phyloP scores from a whole-genome alignment of 1,140 invertebrate species.

The Brachionus koreanus region DNA sequence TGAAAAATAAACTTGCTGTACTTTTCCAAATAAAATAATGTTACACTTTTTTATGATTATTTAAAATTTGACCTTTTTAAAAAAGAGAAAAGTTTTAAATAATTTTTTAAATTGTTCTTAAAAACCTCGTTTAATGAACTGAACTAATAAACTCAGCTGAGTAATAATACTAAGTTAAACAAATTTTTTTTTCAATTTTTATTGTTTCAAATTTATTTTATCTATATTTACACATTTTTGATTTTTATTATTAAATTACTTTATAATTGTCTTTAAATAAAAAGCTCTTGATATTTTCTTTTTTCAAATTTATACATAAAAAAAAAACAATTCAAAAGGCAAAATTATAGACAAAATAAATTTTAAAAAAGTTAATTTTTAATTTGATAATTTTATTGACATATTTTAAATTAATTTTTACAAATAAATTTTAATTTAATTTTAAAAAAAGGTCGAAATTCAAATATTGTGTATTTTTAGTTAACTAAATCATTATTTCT shows the following conservation, averaged over 20 bases:
- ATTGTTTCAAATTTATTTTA: slow-evolving; percentile 5
- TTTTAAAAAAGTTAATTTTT: not conserved
- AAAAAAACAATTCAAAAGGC: not conserved
- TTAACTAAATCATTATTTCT: too few relatives aligned
- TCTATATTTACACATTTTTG: not conserved
- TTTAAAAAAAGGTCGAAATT: too few relatives aligned
- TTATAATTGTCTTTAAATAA: slow-evolving; percentile 5
- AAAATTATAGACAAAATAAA: not conserved
- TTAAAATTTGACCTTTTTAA: not conserved
- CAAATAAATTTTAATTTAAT: too few relatives aligned
- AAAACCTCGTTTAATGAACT: not conserved
- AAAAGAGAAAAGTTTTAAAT: not conserved
- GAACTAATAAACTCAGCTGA: not conserved
- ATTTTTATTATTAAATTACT: not conserved
- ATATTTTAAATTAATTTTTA: too few relatives aligned
- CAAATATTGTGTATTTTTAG: too few relatives aligned
- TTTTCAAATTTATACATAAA: not conserved
- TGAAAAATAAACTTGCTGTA: not conserved
- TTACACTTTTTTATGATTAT: not conserved
- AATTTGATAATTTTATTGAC: not conserved
- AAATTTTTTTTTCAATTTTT: not conserved
- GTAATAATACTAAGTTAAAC: not conserved
- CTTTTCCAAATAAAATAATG: not conserved
- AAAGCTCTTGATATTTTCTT: not conserved
- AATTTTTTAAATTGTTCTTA: not conserved